Evolutionary conservation across 2,113 vertebrate species (phyloP).

Genomic region (Pterocles orientalis): DNA sequence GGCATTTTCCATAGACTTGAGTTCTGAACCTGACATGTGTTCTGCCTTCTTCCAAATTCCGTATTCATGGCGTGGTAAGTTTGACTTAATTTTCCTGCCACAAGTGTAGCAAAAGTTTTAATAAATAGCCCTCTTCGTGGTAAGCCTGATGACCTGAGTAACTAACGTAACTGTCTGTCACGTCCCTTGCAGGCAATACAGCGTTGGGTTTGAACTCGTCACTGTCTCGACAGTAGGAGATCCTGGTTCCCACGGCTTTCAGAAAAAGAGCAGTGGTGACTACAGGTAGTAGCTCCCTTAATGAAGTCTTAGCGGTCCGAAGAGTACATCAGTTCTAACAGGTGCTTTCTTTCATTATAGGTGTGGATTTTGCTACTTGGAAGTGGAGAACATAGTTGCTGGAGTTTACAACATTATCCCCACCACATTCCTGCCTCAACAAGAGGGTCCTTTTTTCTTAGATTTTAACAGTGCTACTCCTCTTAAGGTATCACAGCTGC

Average conservation of each 20-base stretch:
- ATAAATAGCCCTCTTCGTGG: not conserved
- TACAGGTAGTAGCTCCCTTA: conserved; percentile 83
- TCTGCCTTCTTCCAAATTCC: not conserved
- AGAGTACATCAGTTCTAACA: not conserved
- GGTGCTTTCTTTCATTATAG: conserved; percentile 67
- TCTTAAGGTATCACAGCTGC: conserved; percentile 89
- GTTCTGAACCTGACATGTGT: not conserved
- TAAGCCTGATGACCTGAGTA: not conserved
- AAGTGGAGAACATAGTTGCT: conserved; percentile 83
- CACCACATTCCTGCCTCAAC: conserved; percentile 95
- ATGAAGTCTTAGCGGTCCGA: not conserved
- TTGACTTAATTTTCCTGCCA: not conserved
- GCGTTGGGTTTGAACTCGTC: conserved; percentile 92
- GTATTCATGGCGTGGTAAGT: not conserved
- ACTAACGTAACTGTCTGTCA: not conserved
- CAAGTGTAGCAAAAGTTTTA: not conserved
- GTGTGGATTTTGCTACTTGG: conserved; percentile 97
- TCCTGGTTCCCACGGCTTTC: conserved; percentile 79
- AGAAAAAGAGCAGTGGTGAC: conserved; percentile 92
- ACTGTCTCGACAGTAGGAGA: conserved; percentile 85
- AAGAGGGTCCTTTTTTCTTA: conserved; percentile 97
- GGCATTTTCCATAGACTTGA: not conserved
- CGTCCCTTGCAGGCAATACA: conserved; percentile 83
- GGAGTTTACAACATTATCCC: conserved; percentile 95
- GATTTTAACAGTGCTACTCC: conserved; percentile 87